Percentiles rank a stretch among this genome's conserved stretches.
phyloP scores from a whole-genome alignment of 2,797 vertebrate genomes.

The Neosalanx taihuensis region DNA sequence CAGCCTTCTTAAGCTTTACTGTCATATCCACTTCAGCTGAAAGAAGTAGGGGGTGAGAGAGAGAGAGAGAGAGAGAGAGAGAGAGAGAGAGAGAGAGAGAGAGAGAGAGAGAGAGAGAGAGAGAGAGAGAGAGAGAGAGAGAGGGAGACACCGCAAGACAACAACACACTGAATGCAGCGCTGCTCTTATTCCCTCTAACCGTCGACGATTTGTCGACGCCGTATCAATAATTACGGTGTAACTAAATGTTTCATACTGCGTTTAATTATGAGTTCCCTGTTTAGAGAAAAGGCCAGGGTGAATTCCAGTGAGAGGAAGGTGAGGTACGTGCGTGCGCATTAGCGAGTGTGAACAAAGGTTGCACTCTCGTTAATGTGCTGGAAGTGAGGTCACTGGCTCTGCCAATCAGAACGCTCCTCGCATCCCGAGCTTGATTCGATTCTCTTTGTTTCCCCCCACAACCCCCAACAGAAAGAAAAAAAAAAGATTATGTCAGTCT shows the following conservation, averaged over 20 bases:
- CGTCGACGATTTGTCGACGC: too few species aligned
- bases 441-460: constrained; percentile 1
- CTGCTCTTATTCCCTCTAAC: neutral
- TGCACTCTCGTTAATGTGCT: neutral
- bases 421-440: neutral
- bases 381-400: constrained; percentile 2
- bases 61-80: neutral
- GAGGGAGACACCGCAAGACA: neutral
- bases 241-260: neutral
- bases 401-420: neutral
- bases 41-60: constrained; percentile 4
- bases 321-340: neutral
- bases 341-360: neutral
- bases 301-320: neutral
- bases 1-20: constrained; percentile 27
- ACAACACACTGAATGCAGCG: too few species aligned
- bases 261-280: neutral
- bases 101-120: too few species aligned
- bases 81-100: too few species aligned
- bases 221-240: neutral
- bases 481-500: neutral
- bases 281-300: neutral
- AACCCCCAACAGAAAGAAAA: too few species aligned
- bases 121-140: too few species aligned
- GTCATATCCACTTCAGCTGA: constrained; percentile 15